These are phyloP conservation scores for Gopherus flavomarginatus DNA, from an alignment of 2,113 vertebrate genomes.

Conservation along the genomic window DNA sequence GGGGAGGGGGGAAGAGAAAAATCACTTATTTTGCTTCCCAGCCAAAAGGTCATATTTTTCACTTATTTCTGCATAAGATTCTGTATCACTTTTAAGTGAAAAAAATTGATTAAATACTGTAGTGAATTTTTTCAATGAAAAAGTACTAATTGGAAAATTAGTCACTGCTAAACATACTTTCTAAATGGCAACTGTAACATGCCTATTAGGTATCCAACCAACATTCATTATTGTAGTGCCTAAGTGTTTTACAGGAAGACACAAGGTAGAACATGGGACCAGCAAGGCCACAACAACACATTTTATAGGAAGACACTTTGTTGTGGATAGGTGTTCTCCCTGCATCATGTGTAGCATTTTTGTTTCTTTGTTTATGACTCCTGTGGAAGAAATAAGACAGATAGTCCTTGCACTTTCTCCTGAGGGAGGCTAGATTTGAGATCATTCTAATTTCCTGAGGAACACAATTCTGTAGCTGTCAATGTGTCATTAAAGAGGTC, in stretches of 20 bases:
- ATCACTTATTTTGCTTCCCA: background rate
- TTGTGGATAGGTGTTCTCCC: background rate
- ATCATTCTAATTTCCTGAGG: background rate
- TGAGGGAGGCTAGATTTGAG: background rate
- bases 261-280: too few species aligned
- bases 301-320: background rate
- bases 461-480: background rate
- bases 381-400: background rate
- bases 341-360: background rate
- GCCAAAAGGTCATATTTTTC: too few species aligned
- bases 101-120: too few species aligned
- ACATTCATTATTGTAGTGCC: too few species aligned
- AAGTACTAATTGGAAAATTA: background rate
- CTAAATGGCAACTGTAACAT: background rate
- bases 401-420: background rate
- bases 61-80: background rate
- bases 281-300: background rate
- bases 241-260: too few species aligned
- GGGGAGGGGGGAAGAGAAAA: too few species aligned
- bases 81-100: background rate
- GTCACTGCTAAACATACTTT: too few species aligned
- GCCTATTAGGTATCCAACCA: background rate
- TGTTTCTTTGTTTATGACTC: background rate
- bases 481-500: background rate
- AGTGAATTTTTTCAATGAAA: background rate